These are phyloP conservation scores for Hyphantria cunea DNA, from an alignment of 1,140 invertebrate species.

Conservation along the genomic window DNA sequence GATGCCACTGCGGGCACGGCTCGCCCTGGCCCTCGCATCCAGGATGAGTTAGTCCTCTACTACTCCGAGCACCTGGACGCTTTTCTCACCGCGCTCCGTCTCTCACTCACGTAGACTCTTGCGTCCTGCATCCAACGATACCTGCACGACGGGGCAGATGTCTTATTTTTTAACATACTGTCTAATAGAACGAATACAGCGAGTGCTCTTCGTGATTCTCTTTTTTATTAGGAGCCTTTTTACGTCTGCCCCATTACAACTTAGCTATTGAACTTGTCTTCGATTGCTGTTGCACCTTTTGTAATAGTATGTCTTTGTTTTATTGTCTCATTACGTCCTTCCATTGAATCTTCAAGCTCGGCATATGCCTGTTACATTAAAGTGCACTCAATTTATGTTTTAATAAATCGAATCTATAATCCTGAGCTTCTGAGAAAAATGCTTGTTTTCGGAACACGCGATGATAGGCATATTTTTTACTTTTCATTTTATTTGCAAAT, in stretches of 20 bases:
- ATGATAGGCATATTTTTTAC: slow-evolving; percentile 22
- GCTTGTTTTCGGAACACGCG: neutral
- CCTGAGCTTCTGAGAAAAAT: slow-evolving; percentile 19
- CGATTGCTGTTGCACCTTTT: slow-evolving; percentile 26
- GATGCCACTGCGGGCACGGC: slow-evolving; percentile 83
- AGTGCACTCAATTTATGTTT: slow-evolving; percentile 9
- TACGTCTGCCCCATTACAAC: slow-evolving; percentile 26
- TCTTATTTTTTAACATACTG: slow-evolving; percentile 1
- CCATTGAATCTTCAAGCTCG: slow-evolving; percentile 12
- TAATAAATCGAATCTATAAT: slow-evolving; percentile 11
- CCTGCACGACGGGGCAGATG: slow-evolving; percentile 19
- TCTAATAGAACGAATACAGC: slow-evolving; percentile 4
- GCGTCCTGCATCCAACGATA: slow-evolving; percentile 29
- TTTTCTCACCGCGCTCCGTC: slow-evolving; percentile 50
- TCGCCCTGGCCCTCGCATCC: slow-evolving; percentile 73
- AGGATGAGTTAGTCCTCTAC: slow-evolving; percentile 79
- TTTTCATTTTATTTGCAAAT: slow-evolving; percentile 15
- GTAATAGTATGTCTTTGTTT: slow-evolving; percentile 12
- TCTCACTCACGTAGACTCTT: slow-evolving; percentile 39
- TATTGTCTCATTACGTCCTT: slow-evolving; percentile 12
- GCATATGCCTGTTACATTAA: slow-evolving; percentile 18
- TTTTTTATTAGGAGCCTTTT: neutral
- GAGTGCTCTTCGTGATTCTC: slow-evolving; percentile 2
- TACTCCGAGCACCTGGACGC: slow-evolving; percentile 65
- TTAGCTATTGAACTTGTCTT: slow-evolving; percentile 29